These are phyloP conservation scores for Syndactyla subalaris DNA, from an alignment of 2,797 vertebrate species.

Conservation along the genomic window DNA sequence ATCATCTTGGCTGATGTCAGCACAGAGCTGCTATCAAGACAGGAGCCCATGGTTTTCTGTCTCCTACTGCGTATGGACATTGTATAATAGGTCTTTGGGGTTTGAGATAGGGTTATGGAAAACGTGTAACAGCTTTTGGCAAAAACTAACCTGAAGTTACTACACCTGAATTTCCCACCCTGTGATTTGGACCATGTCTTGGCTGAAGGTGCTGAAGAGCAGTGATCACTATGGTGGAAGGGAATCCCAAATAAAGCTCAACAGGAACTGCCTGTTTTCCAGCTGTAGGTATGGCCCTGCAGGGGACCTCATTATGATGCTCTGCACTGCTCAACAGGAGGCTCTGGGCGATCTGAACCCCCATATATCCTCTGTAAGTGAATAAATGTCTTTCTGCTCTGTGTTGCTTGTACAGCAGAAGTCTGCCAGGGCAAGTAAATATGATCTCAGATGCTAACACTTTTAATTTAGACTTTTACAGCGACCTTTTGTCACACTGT, in stretches of 20 bases:
- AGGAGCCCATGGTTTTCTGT: background rate
- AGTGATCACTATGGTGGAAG: background rate
- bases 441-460: background rate
- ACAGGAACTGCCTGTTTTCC: background rate
- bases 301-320: background rate
- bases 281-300: background rate
- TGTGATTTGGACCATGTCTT: background rate
- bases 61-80: background rate
- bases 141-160: background rate
- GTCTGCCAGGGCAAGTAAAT: background rate
- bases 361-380: background rate
- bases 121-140: background rate
- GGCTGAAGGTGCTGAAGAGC: background rate
- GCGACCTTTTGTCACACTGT: background rate
- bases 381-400: background rate
- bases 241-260: background rate
- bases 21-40: background rate
- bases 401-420: background rate
- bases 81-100: background rate
- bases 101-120: background rate
- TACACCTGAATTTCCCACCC: background rate
- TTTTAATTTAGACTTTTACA: background rate
- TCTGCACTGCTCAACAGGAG: background rate
- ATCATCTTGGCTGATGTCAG: background rate
- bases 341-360: background rate